These are phyloP conservation scores for Tinamus guttatus DNA, from an alignment of 2,113 vertebrate species.

Conservation along the genomic window DNA sequence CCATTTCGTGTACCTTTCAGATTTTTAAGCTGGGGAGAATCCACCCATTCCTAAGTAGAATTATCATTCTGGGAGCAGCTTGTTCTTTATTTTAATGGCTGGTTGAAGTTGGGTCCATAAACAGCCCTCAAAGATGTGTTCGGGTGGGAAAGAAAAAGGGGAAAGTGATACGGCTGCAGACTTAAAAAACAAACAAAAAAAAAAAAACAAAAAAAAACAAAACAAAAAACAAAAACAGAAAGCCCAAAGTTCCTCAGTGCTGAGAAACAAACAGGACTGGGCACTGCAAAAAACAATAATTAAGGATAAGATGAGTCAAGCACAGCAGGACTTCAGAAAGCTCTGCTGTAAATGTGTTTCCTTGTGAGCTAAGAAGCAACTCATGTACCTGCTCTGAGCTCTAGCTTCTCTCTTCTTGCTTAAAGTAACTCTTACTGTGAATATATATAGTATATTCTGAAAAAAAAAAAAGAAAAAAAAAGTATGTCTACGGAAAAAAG, in stretches of 20 bases:
- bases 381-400: background rate
- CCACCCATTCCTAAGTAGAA: conserved; percentile 76
- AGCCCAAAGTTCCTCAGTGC: background rate
- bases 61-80: conserved; percentile 68
- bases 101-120: conserved; percentile 47
- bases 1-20: conserved; percentile 77
- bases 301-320: conserved; percentile 19
- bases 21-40: conserved; percentile 75
- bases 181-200: conserved; percentile 1
- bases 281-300: conserved; percentile 42
- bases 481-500: background rate
- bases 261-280: conserved; percentile 29
- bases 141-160: background rate
- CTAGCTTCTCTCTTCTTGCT: background rate
- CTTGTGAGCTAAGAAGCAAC: background rate
- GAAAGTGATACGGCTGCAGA: background rate
- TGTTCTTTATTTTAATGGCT: conserved; percentile 68
- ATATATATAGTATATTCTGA: accelerated
- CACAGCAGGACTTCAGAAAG: conserved; percentile 34
- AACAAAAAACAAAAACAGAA: background rate
- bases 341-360: conserved; percentile 13
- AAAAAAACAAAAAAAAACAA: background rate
- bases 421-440: background rate
- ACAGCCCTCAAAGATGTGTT: conserved; percentile 39
- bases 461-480: background rate